Base-by-base conservation (phyloP, 2,113 vertebrate species). In the Lophochroa leadbeateri region DNA sequence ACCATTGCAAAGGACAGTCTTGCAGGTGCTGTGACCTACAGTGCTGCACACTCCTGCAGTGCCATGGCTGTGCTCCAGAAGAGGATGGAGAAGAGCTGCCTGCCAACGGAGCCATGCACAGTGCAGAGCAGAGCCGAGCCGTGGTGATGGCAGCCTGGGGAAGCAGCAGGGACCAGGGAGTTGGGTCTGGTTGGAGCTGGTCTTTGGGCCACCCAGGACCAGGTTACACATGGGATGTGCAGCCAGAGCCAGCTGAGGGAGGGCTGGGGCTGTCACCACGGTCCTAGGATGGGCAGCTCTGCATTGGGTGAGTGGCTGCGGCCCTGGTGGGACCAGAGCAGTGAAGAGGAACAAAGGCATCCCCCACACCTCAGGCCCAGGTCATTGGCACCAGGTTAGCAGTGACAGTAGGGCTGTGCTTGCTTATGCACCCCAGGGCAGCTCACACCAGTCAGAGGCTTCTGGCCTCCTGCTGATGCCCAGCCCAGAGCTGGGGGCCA, bases 91-190 rank as follows among this genome's bases (percentile, higher is more conserved):
- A 78, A 33, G 37, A 72, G 50, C n/a, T 5, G 11, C 46, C 3
- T 27, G 35, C 25, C 0, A 0, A 2, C 0, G 0, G 61, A 55
- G 52, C n/a, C 68, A 37, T 1, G 3, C 31, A 28, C 1, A 2
- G 52, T 23, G 0, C 0, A 0, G 61, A 79, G 33, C 9, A 15
- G 3, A 1, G n/a, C 49, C 2, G 2, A 1, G 43, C 50, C 1
- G 0, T 2, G 14, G 13, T 2, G 8, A 27, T 13, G 37, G 37
- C 46, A 64, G 31, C 2, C 0, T 1, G 11, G 12, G 35, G 25
- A 82, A 17, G 28, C 47, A 64, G 39, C 15, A 25, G 50, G 69
- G 23, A 68, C 9, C 6, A 86, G 21, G 13, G 47, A 35, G 27
- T 15, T 58, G 33, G 33, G 15, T 58, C 57, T 58, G 57, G 33